Conservation (phyloP, 2,113 vertebrate species). For the Atherinomorus stipes region DNA sequence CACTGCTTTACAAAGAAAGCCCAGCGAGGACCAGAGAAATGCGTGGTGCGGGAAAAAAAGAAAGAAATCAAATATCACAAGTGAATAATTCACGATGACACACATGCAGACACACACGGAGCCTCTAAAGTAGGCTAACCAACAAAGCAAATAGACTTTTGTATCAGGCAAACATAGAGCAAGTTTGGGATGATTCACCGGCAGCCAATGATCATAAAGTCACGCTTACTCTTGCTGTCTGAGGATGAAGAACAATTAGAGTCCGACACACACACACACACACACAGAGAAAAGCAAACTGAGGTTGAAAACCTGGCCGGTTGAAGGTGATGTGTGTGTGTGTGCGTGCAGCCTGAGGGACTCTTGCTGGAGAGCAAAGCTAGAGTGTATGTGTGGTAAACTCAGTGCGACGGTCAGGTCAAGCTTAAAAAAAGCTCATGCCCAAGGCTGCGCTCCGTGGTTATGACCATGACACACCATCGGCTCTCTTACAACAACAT, state of each 20-base stretch:
- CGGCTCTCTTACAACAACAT: constrained; percentile 23
- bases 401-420: constrained; percentile 54
- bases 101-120: not conserved
- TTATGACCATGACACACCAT: constrained; percentile 56
- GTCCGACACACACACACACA: constrained; percentile 14
- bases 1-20: constrained; percentile 12
- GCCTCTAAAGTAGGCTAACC: constrained; percentile 62
- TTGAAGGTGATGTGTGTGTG: constrained; percentile 70
- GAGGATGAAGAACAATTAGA: constrained; percentile 52
- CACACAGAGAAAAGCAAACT: constrained; percentile 18
- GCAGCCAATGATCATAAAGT: constrained; percentile 59
- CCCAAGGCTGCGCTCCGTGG: constrained; percentile 50
- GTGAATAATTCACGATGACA: constrained; percentile 68
- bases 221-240: constrained; percentile 51
- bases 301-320: constrained; percentile 38
- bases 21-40: constrained; percentile 16
- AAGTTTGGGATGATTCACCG: constrained; percentile 66
- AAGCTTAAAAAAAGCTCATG: constrained; percentile 61
- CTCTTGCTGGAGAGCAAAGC: constrained; percentile 29
- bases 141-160: constrained; percentile 71
- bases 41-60: not conserved
- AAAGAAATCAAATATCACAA: constrained; percentile 54
- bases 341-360: constrained; percentile 55
- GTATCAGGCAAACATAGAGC: constrained; percentile 65
- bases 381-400: constrained; percentile 11